phyloP scores from a whole-genome alignment of 2,797 vertebrate species.

The Emydoidea blandingii region DNA sequence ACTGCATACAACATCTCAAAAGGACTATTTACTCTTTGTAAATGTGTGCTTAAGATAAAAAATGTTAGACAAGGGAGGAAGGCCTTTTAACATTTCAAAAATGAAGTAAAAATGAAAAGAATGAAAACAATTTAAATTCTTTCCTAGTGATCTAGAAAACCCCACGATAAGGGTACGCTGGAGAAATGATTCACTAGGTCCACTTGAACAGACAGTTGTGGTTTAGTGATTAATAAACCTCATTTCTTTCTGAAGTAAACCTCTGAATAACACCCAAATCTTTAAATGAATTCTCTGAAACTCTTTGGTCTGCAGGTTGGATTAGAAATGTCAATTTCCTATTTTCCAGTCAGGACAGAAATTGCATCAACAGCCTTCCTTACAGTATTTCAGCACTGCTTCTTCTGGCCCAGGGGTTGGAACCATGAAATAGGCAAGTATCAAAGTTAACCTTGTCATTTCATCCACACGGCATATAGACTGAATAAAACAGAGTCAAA shows the following conservation, averaged over 20 bases:
- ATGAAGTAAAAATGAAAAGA: background rate
- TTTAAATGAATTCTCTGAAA: background rate
- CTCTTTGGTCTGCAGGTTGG: background rate
- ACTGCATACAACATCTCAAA: background rate
- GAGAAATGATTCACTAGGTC: background rate
- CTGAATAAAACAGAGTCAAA: background rate
- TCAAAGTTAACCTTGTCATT: background rate
- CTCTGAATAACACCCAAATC: background rate
- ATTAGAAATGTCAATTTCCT: background rate
- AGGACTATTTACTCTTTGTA: slow-evolving; percentile 23
- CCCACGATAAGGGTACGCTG: background rate
- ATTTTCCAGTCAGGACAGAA: background rate
- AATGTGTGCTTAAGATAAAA: slow-evolving; percentile 26
- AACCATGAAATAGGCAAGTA: background rate
- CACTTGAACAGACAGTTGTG: background rate
- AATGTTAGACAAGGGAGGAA: slow-evolving; percentile 1
- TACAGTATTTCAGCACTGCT: background rate
- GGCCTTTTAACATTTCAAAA: background rate
- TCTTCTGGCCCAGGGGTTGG: background rate
- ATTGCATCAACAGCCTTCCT: background rate
- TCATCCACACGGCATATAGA: background rate
- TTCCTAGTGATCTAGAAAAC: background rate
- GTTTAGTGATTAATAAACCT: background rate
- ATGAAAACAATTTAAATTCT: background rate
- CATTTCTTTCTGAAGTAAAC: background rate